Evolutionary conservation across 2,113 vertebrate genomes (phyloP), one percentile per base, ranked within the genome.

Genomic region (Rhinolophus sinicus): DNA sequence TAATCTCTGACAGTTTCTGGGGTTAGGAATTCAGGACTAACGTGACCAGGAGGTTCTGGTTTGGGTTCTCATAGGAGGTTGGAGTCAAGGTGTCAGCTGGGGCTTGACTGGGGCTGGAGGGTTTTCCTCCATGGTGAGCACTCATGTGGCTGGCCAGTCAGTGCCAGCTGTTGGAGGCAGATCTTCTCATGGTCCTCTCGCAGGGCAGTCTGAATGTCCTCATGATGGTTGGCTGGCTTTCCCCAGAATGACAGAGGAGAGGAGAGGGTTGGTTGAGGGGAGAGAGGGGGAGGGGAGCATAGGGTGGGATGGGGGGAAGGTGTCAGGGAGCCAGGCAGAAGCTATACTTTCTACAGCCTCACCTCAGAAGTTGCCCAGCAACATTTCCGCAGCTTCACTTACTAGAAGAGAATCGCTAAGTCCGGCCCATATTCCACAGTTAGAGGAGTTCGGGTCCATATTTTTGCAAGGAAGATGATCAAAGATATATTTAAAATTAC

Each of bases 251-350:
- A 28, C 10, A 28, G 0, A 9, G 16, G 6, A 16, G 33, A 9
- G 7, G 19, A 44, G 3, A 13, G 15, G 3, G 22, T 19, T 22
- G 16, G 1, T 3, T 18, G 10, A 8, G 19, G 6, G 14, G 13
- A 3, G 4, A 11, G 15, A 30, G 54, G 14, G 5, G 26, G 9
- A 21, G 33, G 5, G 26, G 22, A 44, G 40, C 40, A 44, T 44
- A 6, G 40, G 40, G 40, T 44, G 40, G 40, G 40, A 44, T 44
- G 40, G 19, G 10, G 77, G 24, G 52, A 60, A 2, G 15, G 40
- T 19, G 7, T 54, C 52, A n/a, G 33, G 30, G 16, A 28, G 16
- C 11, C 8, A 13, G 33, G 82, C 54, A 92, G 88, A 54, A 50
- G 54, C 40, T 35, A 24, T 1, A 13, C 8, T 9, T 67, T 33